Base-by-base conservation (phyloP, 2,797 vertebrate genomes). In the Clarias laeviceps region DNA sequence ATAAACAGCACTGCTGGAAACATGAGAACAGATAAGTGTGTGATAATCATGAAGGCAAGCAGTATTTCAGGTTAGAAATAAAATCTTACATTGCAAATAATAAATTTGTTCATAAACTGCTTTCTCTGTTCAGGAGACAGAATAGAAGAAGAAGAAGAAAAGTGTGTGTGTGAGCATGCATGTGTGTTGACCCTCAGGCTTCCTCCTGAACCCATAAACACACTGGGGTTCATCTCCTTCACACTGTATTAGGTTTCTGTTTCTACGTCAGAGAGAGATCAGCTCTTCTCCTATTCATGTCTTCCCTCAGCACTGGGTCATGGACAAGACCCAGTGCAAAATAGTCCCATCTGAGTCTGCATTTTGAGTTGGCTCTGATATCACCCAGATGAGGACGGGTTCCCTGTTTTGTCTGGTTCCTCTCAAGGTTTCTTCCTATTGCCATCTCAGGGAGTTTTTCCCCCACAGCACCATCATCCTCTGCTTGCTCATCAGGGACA, bases 181-280 rank as follows among this genome's bases (percentile, higher is more conserved):
- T 54, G n/a, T 14, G 40, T 81, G 64, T 32, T 69, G 45, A n/a
- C 45, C 45, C 29, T 2, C 68, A 50, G 82, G 4, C 34, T 50
- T 12, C 45, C n/a, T 77, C 66, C 74, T 72, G 37, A 61, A 59
- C n/a, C 54, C 64, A 70, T 69, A 80, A 79, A 84, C 66, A 70
- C 76, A 70, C 54, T 5, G 9, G 74, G 20, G 66, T 77, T 69
- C 64, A 34, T 59, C 54, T 76, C 59, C 22, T 32, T 78, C 74
- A 59, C 76, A 7, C 65, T 9, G 65, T 85, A 66, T 80, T 54
- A 56, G 84, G 77, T 85, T 85, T 80, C 84, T 15, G 5, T 70
- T 17, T 12, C n/a, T 76, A 85, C 84, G 84, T 72, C 84, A 84
- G 73, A 70, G 56, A n/a, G 56, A 5, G 50, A 61, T 70, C 83